Conservation (phyloP, 2,797 vertebrate genomes). For the Hippopotamyrus pictus region DNA sequence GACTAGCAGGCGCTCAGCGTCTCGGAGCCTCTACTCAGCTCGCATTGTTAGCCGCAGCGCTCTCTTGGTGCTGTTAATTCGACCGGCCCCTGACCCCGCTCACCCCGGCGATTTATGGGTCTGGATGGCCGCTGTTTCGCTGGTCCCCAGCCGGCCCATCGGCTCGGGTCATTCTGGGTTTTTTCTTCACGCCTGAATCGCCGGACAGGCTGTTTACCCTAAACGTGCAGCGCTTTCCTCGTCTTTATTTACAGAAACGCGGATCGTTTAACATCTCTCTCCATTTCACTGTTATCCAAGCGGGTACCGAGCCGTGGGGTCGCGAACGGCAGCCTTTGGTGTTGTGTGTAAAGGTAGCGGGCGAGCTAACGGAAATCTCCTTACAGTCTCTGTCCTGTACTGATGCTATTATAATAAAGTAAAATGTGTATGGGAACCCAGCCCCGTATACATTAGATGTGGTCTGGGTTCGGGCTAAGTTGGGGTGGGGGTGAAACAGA, state of each 20-base stretch:
- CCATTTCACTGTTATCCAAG: background rate
- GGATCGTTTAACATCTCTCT: background rate
- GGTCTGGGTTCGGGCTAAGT: background rate
- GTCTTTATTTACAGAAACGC: background rate
- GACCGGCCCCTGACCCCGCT: background rate
- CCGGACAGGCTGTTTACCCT: background rate
- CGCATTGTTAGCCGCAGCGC: background rate
- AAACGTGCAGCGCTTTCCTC: background rate
- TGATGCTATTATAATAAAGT: background rate
- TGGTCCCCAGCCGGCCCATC: background rate
- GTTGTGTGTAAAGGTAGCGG: background rate
- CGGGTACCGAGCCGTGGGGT: background rate
- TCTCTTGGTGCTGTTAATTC: background rate
- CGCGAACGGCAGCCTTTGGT: background rate
- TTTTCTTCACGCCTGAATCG: background rate
- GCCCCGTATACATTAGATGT: background rate
- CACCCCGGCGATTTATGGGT: background rate
- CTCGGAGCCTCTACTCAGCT: background rate
- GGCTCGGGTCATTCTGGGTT: background rate
- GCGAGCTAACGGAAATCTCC: background rate
- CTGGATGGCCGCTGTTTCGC: background rate
- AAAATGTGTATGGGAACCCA: background rate
- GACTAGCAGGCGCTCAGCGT: background rate
- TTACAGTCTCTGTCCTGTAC: background rate
- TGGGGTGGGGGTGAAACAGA: background rate